phyloP scores from a whole-genome alignment of 2,797 vertebrate genomes.

The Spinus pinus region DNA sequence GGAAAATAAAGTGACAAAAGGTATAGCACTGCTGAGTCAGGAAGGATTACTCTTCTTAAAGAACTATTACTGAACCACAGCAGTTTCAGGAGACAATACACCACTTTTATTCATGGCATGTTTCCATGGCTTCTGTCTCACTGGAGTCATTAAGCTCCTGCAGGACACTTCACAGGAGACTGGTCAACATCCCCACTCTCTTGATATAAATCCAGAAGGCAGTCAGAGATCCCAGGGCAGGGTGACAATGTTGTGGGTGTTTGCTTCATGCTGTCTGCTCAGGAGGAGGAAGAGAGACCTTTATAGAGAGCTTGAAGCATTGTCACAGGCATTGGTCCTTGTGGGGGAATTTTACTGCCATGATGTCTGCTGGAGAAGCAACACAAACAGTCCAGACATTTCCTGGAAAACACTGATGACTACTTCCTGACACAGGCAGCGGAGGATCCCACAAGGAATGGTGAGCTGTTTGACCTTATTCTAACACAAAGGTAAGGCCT shows the following conservation, averaged over 20 bases:
- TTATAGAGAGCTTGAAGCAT: background rate
- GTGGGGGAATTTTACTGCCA: background rate
- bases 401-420: background rate
- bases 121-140: background rate
- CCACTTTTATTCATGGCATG: background rate
- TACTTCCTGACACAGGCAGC: fast-evolving
- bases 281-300: background rate
- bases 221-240: background rate
- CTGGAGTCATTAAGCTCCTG: background rate
- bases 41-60: background rate
- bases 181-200: background rate
- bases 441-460: background rate
- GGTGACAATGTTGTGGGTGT: background rate
- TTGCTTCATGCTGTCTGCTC: background rate
- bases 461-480: background rate
- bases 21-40: background rate
- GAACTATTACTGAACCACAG: background rate
- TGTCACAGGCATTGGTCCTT: no score
- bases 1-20: background rate
- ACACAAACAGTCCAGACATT: no score
- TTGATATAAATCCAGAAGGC: background rate
- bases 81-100: background rate
- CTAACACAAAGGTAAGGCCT: background rate
- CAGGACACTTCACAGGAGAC: background rate
- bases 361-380: background rate